Conservation (phyloP, 2,113 vertebrate species). For the Aepyceros melampus region DNA sequence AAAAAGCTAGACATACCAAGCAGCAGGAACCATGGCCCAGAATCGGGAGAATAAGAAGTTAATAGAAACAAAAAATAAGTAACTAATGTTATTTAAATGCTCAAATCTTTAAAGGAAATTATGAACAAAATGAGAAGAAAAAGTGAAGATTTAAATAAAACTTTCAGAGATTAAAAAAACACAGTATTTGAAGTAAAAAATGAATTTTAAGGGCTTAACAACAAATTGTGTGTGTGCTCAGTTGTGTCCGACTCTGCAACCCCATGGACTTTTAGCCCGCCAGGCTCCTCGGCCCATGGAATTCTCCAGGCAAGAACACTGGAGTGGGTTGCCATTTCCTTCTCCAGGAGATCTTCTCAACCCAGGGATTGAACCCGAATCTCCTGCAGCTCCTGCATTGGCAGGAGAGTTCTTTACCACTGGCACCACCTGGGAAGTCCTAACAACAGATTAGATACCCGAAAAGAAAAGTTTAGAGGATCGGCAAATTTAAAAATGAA, state of each 20-base stretch:
- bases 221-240: not conserved
- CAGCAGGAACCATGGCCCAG: not conserved
- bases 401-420: not conserved
- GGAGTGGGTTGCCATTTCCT: not conserved
- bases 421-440: not conserved
- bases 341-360: not conserved
- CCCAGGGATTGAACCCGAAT: not conserved
- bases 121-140: not conserved
- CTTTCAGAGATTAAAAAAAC: not conserved
- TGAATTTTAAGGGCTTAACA: not conserved
- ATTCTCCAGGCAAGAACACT: not conserved
- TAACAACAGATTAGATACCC: not conserved
- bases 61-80: not conserved
- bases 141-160: not conserved
- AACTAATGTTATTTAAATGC: not conserved
- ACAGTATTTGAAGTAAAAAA: not conserved
- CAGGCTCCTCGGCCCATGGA: accelerated
- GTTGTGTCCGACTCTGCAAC: not conserved
- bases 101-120: not conserved
- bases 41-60: not conserved
- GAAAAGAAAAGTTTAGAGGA: not conserved
- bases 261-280: accelerated
- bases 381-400: not conserved
- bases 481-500: not conserved
- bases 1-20: not conserved